Evolutionary conservation across 2,113 vertebrate genomes (phyloP).

Genomic region (Chauna torquata): DNA sequence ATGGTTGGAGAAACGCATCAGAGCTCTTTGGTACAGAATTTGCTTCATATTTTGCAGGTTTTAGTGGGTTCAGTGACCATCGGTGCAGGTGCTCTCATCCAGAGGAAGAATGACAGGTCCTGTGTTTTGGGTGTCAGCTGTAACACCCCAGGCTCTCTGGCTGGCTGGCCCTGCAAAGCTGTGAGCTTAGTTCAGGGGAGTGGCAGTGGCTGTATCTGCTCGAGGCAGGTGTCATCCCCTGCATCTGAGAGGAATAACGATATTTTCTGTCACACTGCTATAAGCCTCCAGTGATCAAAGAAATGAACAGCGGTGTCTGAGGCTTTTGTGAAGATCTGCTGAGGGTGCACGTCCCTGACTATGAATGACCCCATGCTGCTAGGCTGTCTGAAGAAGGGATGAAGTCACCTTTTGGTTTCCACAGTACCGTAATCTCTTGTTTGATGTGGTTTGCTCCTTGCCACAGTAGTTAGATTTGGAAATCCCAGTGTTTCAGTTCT

Average conservation of each 20-base stretch:
- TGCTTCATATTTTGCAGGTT: background rate
- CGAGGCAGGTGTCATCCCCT: rapidly evolving
- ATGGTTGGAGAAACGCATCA: background rate
- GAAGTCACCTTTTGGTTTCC: background rate
- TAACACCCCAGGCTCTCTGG: background rate
- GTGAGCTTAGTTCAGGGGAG: rapidly evolving
- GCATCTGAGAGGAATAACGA: background rate
- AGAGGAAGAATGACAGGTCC: rapidly evolving
- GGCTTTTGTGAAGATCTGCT: background rate
- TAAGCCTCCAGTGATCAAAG: background rate
- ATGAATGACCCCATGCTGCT: background rate
- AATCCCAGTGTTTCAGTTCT: background rate
- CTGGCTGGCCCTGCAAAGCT: background rate
- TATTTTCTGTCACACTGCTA: background rate
- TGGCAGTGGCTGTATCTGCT: background rate
- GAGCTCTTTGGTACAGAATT: background rate
- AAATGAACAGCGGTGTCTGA: background rate
- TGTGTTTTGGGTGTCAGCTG: too few relatives aligned
- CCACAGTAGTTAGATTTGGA: background rate
- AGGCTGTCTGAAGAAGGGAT: background rate
- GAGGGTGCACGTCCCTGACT: background rate
- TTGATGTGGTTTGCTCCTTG: background rate
- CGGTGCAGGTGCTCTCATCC: background rate
- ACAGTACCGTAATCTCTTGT: rapidly evolving
- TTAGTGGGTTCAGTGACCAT: background rate